phyloP scores from a whole-genome alignment of 2,797 vertebrate genomes.

The Antrozous pallidus region DNA sequence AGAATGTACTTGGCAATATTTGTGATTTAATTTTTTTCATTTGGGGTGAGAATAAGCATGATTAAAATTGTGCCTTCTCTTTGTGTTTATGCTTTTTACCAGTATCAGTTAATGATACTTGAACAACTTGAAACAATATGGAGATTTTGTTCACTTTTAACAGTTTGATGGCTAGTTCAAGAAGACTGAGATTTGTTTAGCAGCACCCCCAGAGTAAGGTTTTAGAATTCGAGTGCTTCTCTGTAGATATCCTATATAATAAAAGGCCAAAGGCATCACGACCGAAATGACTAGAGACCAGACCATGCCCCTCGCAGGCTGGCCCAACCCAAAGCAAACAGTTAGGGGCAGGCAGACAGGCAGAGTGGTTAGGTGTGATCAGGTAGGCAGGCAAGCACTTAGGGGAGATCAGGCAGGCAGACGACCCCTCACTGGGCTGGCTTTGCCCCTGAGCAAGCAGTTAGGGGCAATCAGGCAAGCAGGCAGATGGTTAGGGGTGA shows the following conservation, averaged over 20 bases:
- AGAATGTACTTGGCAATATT: neutral
- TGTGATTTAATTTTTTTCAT: neutral
- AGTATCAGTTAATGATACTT: neutral
- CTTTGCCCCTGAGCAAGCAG: too few relatives aligned
- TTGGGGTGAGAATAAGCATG: neutral
- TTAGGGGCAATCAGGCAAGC: too few relatives aligned
- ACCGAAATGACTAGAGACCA: too few relatives aligned
- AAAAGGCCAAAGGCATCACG: too few relatives aligned
- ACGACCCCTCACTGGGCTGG: too few relatives aligned
- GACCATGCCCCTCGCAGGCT: too few relatives aligned
- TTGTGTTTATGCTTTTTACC: neutral
- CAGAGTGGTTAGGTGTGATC: too few relatives aligned
- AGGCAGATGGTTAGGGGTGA: too few relatives aligned
- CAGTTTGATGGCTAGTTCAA: neutral
- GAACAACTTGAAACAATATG: neutral
- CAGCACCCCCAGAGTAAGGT: neutral
- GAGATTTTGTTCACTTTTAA: constrained; percentile 21
- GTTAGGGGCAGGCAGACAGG: too few relatives aligned
- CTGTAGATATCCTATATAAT: neutral
- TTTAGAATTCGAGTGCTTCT: neutral
- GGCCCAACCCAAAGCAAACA: too few relatives aligned
- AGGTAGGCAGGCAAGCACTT: too few relatives aligned
- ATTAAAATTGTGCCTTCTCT: neutral
- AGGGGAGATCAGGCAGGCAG: too few relatives aligned
- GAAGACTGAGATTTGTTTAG: neutral